phyloP scores from a whole-genome alignment of 2,888 invertebrate genomes.

The Stenichneumon culpator region DNA sequence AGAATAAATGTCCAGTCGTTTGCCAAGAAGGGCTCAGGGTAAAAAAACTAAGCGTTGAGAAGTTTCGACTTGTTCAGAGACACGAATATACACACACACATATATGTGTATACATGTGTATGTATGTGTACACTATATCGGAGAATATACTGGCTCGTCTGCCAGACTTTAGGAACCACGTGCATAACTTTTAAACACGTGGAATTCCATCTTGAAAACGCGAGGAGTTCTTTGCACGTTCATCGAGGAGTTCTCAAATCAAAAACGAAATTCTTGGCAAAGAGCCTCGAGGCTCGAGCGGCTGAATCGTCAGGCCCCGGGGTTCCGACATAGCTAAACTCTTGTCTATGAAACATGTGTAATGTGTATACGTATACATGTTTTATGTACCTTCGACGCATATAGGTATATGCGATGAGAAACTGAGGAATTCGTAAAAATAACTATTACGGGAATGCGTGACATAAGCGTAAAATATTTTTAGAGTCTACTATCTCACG shows the following conservation, averaged over 20 bases:
- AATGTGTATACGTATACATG: background rate
- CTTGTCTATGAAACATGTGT: constrained; percentile 35
- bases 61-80: background rate
- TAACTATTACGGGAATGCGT: constrained; percentile 57
- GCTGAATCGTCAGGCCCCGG: constrained; percentile 26
- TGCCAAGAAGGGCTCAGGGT: constrained; percentile 37
- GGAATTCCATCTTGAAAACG: constrained; percentile 54
- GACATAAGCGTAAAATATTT: constrained; percentile 66
- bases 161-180: constrained; percentile 26
- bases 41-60: constrained; percentile 3
- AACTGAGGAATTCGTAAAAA: constrained; percentile 64
- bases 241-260: constrained; percentile 61
- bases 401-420: constrained; percentile 48
- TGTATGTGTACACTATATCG: background rate
- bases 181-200: constrained; percentile 64
- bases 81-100: background rate
- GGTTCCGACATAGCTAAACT: constrained; percentile 1
- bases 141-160: background rate
- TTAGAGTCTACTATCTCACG: constrained; percentile 36
- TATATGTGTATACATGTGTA: background rate
- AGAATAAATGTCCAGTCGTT: constrained; percentile 52
- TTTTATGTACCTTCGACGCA: constrained; percentile 35
- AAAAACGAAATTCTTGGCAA: constrained; percentile 68
- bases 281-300: constrained; percentile 28
- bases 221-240: constrained; percentile 62